Base-by-base conservation (phyloP, 2,797 vertebrate genomes). In the Acipenser oxyrinchus region DNA sequence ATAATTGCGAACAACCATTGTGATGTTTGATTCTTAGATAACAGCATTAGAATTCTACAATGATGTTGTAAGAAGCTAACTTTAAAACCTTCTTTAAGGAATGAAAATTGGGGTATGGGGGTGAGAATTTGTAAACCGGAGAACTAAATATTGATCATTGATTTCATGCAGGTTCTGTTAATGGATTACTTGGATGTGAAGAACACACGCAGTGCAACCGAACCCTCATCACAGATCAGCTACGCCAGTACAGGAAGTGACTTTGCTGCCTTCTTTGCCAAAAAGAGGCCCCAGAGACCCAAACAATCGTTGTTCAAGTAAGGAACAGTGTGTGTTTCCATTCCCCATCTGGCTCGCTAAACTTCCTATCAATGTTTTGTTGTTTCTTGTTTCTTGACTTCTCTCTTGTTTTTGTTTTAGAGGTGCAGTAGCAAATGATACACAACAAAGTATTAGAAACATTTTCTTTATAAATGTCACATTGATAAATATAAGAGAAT, bases 161-260 rank as follows among this genome's bases (percentile, higher is more conserved):
- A 37, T 37, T 37, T 37, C 37, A 0, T 13, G 6, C 68, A 99
- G 96, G 91, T 98, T 76, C 81, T 99, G 80, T 88, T 99, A 37
- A 98, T 94, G 1, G 96, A 99, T 70, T 99, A 99, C 68, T 88
- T 98, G 82, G 96, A 99, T 61, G 95, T 99, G 88, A 98, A 99
- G 86, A 98, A 99, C 84, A 95, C 93, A 1, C 93, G 92, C 55
- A 84, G 95, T 0, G 87, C 95, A 64, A 92, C 95, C 0, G 96
- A 98, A 74, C 90, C 94, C 0, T 95, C 95, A 0, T 77, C 94
- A 65, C 96, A 97, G 71, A 90, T 96, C 11, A 93, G 95, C 69
- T 99, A 99, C 1, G 91, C 92, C 78, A 98, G 96, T 82, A 94
- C 94, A 0, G 94, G 94, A 61, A 87, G 94, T 0, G 96, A 99